Percentiles rank a stretch among this genome's conserved stretches.
These are phyloP conservation scores for Diachrysia chrysitis DNA, from an alignment of 2,888 invertebrate genomes.

Conservation along the genomic window DNA sequence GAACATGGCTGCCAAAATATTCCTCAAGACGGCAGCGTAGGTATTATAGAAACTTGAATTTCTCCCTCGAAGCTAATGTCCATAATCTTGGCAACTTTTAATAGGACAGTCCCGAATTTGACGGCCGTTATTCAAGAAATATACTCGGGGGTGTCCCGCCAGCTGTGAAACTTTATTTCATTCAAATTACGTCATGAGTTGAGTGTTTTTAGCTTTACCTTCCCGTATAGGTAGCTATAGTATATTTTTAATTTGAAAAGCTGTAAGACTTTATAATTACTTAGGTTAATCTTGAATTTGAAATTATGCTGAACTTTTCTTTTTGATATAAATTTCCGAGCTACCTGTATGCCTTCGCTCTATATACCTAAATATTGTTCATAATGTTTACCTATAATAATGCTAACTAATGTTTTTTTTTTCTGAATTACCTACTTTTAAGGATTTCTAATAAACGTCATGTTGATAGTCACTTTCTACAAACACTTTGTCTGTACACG, in stretches of 20 bases:
- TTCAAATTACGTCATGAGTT: conserved; percentile 59
- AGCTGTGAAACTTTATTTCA: conserved; percentile 79
- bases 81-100: conserved; percentile 88
- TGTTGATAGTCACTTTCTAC: neutral
- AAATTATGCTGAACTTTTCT: neutral
- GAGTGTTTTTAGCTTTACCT: conserved; percentile 29
- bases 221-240: conserved; percentile 13
- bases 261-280: neutral
- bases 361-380: too few relatives aligned
- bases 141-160: conserved; percentile 76
- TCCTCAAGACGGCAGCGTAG: conserved; percentile 60
- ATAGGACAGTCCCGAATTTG: conserved; percentile 85
- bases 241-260: neutral
- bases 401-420: too few relatives aligned
- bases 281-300: neutral
- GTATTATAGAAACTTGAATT: conserved; percentile 82
- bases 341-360: too few relatives aligned
- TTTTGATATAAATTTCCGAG: neutral
- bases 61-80: conserved; percentile 82
- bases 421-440: too few relatives aligned
- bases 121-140: conserved; percentile 86
- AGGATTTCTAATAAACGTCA: too few relatives aligned
- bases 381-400: too few relatives aligned
- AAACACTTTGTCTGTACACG: neutral
- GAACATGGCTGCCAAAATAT: conserved; percentile 54